Conservation (phyloP, 1,140 invertebrate species). For the Drosophila obscura region DNA sequence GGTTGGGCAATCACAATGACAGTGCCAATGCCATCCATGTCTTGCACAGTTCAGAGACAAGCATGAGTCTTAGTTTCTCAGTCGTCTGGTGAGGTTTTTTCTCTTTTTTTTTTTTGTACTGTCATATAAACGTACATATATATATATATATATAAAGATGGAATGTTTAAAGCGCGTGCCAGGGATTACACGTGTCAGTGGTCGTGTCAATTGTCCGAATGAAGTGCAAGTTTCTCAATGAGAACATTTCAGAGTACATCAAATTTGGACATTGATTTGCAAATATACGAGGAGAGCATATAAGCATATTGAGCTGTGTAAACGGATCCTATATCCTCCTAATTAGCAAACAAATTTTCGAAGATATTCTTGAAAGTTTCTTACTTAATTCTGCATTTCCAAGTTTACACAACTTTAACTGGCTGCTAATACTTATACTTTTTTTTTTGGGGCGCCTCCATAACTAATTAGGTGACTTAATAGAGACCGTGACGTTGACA, state of each 20-base stretch:
- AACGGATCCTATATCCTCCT: neutral
- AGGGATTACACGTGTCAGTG: constrained; percentile 74
- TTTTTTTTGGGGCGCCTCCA: constrained; percentile 38
- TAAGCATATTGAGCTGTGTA: neutral
- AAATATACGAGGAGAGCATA: constrained; percentile 21
- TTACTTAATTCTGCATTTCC: constrained; percentile 1
- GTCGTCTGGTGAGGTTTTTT: constrained; percentile 49
- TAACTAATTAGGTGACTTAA: constrained; percentile 60
- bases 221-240: constrained; percentile 50
- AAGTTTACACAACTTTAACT: constrained; percentile 21
- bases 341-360: constrained; percentile 1
- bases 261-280: constrained; percentile 33
- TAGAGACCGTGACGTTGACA: constrained; percentile 36
- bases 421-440: neutral
- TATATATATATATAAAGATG: constrained; percentile 14
- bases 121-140: neutral
- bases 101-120: too few relatives aligned
- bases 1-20: constrained; percentile 70
- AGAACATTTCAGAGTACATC: constrained; percentile 35
- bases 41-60: constrained; percentile 16
- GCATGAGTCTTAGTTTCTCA: constrained; percentile 30
- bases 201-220: constrained; percentile 75
- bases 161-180: constrained; percentile 39
- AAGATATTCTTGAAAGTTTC: neutral
- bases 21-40: constrained; percentile 40